Percentiles rank a stretch among this genome's conserved stretches.
Conservation (phyloP, 37 sponge, comb jelly and placozoan species). For the Ianthella basta region DNA sequence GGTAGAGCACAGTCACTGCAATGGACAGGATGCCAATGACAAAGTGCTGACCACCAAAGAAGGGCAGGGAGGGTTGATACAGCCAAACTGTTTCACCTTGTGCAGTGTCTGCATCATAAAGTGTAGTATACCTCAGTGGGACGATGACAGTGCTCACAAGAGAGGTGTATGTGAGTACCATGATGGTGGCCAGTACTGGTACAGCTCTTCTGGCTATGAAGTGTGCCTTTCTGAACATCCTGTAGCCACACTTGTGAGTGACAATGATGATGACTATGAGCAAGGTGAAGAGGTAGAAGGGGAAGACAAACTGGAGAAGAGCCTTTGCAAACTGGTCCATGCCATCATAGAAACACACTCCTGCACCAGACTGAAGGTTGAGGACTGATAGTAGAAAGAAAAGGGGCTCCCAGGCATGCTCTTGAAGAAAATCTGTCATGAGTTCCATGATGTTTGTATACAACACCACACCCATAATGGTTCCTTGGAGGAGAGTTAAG, state of each 20-base stretch:
- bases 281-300: conserved; percentile 40
- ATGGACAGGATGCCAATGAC: not conserved
- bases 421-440: not conserved
- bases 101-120: not conserved
- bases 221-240: not conserved
- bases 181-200: conserved; percentile 42
- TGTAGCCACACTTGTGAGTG: not conserved
- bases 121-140: not conserved
- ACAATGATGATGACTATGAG: conserved; percentile 28
- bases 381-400: not conserved
- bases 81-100: conserved; percentile 1
- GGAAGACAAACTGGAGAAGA: not conserved
- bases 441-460: not conserved
- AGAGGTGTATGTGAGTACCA: conserved; percentile 30
- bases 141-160: conserved; percentile 18
- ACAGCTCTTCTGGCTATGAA: conserved; percentile 26
- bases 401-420: not conserved
- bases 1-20: not conserved
- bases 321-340: not conserved
- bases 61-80: not conserved
- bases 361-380: not conserved
- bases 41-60: conserved; percentile 20
- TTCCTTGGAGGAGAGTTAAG: conserved; percentile 4
- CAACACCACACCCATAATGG: not conserved
- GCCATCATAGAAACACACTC: not conserved